Evolutionary conservation across 1,140 invertebrate species (phyloP).

Genomic region (Pteromalus puparum): DNA sequence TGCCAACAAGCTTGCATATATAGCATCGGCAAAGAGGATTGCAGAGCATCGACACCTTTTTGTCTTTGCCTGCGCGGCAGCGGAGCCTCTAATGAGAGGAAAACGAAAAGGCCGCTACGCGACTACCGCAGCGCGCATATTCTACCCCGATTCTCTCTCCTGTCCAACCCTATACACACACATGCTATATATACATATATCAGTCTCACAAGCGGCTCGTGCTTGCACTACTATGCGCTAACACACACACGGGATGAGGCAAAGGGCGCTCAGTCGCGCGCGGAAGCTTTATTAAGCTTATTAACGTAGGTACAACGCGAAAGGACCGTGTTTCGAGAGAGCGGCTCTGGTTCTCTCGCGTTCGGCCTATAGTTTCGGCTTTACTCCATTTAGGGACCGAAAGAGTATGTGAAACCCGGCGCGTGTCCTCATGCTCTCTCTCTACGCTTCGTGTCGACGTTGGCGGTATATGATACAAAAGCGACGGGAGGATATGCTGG

Average conservation of each 20-base stretch:
- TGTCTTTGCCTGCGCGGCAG: not conserved
- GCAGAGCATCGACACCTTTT: not conserved
- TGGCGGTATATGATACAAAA: not conserved
- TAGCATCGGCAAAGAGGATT: too few relatives aligned
- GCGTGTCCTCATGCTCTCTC: not conserved
- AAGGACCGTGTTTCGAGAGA: not conserved
- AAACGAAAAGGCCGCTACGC: not conserved
- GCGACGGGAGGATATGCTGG: not conserved
- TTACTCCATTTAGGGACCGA: slow-evolving; percentile 1
- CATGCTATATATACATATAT: not conserved
- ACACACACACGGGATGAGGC: not conserved
- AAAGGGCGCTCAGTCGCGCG: slow-evolving; percentile 4
- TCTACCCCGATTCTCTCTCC: not conserved
- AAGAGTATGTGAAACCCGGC: slow-evolving; percentile 1
- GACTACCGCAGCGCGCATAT: not conserved
- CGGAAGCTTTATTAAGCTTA: slow-evolving; percentile 19
- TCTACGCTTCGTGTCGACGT: too few relatives aligned
- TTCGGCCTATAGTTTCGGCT: slow-evolving; percentile 4
- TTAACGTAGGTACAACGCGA: slow-evolving; percentile 9
- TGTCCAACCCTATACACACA: not conserved
- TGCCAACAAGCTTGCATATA: too few relatives aligned
- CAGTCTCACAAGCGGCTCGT: too few relatives aligned
- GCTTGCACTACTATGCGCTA: not conserved
- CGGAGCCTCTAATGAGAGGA: not conserved
- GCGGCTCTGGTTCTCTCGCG: not conserved